Conservation (phyloP, 2,797 vertebrate genomes). For the Trichosurus vulpecula region DNA sequence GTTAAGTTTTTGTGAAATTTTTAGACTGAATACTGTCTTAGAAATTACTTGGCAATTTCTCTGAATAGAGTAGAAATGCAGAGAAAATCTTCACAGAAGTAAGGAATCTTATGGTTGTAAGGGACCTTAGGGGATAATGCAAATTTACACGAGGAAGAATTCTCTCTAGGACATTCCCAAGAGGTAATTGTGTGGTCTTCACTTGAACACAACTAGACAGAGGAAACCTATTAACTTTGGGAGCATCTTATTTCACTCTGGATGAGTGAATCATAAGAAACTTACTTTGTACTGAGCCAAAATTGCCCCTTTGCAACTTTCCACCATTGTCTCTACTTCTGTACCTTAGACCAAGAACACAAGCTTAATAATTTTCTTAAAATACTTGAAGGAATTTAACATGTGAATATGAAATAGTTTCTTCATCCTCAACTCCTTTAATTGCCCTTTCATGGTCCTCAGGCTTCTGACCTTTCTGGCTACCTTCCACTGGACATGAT, state of each 20-base stretch:
- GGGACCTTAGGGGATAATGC: background rate
- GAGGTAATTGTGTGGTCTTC: background rate
- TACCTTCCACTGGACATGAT: background rate
- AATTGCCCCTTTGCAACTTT: background rate
- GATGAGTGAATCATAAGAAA: background rate
- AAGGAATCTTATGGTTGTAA: background rate
- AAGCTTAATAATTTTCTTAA: background rate
- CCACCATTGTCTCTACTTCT: background rate
- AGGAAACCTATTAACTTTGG: background rate
- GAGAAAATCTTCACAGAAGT: background rate
- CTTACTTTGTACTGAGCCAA: background rate
- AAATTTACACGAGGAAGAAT: background rate
- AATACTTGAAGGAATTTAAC: background rate
- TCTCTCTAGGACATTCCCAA: background rate
- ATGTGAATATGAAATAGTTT: background rate
- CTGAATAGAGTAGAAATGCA: background rate
- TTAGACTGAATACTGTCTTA: background rate
- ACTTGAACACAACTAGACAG: background rate
- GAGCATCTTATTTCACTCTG: background rate
- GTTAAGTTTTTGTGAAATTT: background rate
- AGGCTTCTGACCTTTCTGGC: background rate
- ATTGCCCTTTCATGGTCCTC: background rate
- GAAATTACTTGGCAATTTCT: background rate
- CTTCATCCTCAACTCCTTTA: background rate
- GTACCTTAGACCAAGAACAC: background rate